Conservation (phyloP, 2,797 vertebrate species). For the Leptodactylus fallax region DNA sequence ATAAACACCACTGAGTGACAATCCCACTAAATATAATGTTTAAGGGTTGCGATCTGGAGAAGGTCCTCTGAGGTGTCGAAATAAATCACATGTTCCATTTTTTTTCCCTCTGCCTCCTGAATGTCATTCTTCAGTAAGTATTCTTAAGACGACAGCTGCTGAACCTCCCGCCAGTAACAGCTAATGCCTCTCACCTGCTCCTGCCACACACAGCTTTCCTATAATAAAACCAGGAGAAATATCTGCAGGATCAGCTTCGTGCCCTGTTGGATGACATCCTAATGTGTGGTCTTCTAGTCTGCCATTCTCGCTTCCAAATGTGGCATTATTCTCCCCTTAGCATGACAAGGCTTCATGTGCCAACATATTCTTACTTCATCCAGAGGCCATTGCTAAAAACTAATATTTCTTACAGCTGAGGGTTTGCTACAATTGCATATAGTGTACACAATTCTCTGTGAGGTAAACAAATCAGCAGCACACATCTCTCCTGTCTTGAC, state of each 20-base stretch:
- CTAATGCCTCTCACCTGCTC: constrained; percentile 50
- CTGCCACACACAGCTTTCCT: constrained; percentile 25
- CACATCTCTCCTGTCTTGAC: too few relatives aligned
- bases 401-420: too few relatives aligned
- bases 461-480: too few relatives aligned
- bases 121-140: constrained; percentile 4
- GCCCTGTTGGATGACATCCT: background rate
- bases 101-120: background rate
- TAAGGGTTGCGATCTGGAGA: constrained; percentile 15
- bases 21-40: constrained; percentile 22
- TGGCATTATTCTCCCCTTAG: background rate
- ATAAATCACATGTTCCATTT: background rate
- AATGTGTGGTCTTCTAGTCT: background rate
- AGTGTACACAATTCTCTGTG: too few relatives aligned
- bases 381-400: too few relatives aligned
- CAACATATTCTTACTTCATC: background rate
- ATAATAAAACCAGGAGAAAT: constrained; percentile 38
- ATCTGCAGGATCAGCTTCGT: constrained; percentile 29
- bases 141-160: constrained; percentile 38
- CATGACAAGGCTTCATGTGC: background rate
- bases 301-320: background rate
- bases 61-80: background rate
- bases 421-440: too few relatives aligned
- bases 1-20: constrained; percentile 6
- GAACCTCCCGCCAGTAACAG: background rate